Evolutionary conservation across 2,113 vertebrate genomes (phyloP).

Genomic region (Charina bottae): DNA sequence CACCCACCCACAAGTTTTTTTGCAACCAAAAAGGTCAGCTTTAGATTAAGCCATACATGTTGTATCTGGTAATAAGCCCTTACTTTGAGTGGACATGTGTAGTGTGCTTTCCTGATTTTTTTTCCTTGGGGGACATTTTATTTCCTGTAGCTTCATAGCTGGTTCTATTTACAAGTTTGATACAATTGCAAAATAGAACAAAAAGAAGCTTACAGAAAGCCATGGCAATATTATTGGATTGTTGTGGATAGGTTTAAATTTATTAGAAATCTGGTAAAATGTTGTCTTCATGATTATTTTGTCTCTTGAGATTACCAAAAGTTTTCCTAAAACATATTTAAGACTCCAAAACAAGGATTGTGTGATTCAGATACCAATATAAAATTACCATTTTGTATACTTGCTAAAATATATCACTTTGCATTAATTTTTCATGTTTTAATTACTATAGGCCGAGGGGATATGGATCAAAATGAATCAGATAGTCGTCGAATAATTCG

Average conservation of each 20-base stretch:
- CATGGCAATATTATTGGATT: background rate
- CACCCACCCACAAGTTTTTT: background rate
- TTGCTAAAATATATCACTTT: background rate
- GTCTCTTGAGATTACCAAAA: background rate
- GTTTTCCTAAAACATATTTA: background rate
- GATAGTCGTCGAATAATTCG: slow-evolving; percentile 88
- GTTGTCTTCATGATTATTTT: background rate
- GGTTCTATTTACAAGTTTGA: background rate
- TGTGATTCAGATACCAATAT: background rate
- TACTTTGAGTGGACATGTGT: background rate
- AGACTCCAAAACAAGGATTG: background rate
- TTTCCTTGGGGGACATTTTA: background rate
- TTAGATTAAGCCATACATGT: background rate
- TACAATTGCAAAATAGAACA: background rate
- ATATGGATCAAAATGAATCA: slow-evolving; percentile 85
- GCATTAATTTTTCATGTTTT: background rate
- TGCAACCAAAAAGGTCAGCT: background rate
- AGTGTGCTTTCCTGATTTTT: background rate
- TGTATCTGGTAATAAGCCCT: background rate
- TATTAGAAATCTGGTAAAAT: background rate
- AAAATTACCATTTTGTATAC: background rate
- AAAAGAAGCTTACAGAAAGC: background rate
- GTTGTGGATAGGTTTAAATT: background rate
- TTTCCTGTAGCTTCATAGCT: background rate
- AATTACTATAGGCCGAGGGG: slow-evolving; percentile 77